Evolutionary conservation across 2,113 vertebrate genomes (phyloP).

Genomic region (Microtus ochrogaster): DNA sequence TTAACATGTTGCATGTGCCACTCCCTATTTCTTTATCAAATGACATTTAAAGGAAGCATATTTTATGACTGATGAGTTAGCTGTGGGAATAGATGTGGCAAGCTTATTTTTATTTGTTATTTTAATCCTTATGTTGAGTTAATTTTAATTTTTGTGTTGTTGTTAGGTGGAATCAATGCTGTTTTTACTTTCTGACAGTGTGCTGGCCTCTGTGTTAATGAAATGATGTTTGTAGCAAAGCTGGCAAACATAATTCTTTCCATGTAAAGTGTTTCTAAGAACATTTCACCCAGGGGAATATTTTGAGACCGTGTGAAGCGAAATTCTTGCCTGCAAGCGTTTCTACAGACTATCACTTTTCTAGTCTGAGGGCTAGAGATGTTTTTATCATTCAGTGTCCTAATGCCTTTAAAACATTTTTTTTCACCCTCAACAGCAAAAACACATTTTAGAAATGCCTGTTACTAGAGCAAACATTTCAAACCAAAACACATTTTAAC

Average conservation of each 20-base stretch:
- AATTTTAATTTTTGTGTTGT: slow-evolving; percentile 6
- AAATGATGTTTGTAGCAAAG: slow-evolving; percentile 54
- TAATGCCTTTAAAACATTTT: slow-evolving; percentile 75
- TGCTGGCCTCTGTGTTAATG: slow-evolving; percentile 1
- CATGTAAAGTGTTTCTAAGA: slow-evolving; percentile 63
- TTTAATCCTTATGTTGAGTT: background rate
- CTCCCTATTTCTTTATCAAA: background rate
- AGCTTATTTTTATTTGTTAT: slow-evolving; percentile 18
- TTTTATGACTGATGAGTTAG: background rate
- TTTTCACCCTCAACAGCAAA: slow-evolving; percentile 66
- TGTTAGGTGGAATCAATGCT: slow-evolving; percentile 11
- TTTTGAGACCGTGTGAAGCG: slow-evolving; percentile 63
- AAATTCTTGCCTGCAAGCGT: slow-evolving; percentile 59
- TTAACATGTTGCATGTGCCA: background rate
- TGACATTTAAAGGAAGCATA: slow-evolving; percentile 16
- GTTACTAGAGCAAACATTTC: slow-evolving; percentile 60
- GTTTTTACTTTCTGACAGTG: slow-evolving; percentile 26
- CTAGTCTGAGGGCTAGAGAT: slow-evolving; percentile 60
- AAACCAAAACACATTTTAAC: slow-evolving; percentile 73
- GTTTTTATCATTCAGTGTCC: slow-evolving; percentile 75
- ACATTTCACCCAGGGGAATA: slow-evolving; percentile 62
- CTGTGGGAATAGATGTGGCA: background rate
- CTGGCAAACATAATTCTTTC: slow-evolving; percentile 57
- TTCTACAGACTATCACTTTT: slow-evolving; percentile 68
- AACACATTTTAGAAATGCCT: slow-evolving; percentile 72